Evolutionary conservation across 2,888 invertebrate species (phyloP), one percentile per base, ranked within the genome.

Genomic region (Artemia sinica): DNA sequence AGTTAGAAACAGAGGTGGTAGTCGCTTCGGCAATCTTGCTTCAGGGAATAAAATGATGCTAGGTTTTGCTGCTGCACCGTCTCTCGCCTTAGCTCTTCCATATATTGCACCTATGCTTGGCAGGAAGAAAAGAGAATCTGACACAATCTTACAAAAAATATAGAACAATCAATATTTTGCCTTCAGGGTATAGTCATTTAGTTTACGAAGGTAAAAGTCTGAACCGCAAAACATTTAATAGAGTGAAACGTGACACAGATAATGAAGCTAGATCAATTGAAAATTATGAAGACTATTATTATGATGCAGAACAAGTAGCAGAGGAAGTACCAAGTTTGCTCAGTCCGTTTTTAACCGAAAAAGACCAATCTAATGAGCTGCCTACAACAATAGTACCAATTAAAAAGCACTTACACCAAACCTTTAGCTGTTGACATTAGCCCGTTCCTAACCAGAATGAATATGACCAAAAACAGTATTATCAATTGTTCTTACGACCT

Each of bases 261-360:
- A 58, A 18, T 58, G 58, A 8, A 18, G 18, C 8, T 58, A 18
- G 18, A 58, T n/a, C 58, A 58, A 18, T 58, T 58, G 58, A 58
- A 14, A 14, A 58, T 18, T 58, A 58, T 18, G 58, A 58, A n/a
- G 58, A 58, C 9, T 58, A 58, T 10, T n/a, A 58, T 58, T 8
- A 58, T 9, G 58, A 58, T 14, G n/a, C 58, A 58, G 58, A 58
- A 18, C 58, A 58, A 58, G 18, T 8, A n/a, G 14, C 58, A 58
- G 8, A 8, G 58, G 18, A n/a, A n/a, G 58, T 58, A 18, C 18
- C 58, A 58, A 58, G 11, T 18, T 58, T 58, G 58, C 58, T 58
- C 58, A 58, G 58, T 58, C 58, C 58, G 10, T 58, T 58, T 58
- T 58, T 58, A 58, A 14, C 58, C 58, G 14, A 58, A 58, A 58